These are phyloP conservation scores for Karalla daura DNA, from an alignment of 2,797 vertebrate genomes.

Conservation along the genomic window DNA sequence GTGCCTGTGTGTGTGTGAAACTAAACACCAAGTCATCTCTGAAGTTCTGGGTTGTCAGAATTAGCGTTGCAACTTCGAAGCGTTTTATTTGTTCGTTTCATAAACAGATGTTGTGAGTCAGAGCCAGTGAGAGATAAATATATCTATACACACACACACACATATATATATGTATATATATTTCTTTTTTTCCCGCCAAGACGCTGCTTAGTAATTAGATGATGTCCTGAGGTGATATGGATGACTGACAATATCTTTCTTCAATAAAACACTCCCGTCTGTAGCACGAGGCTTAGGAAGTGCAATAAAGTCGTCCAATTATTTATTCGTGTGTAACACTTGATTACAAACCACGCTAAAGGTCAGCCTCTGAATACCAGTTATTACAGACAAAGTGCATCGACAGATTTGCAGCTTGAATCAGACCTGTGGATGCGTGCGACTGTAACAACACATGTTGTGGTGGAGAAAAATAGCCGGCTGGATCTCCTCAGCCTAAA, in stretches of 20 bases:
- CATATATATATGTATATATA: too few relatives aligned
- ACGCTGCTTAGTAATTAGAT: slow-evolving; percentile 38
- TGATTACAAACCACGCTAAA: slow-evolving; percentile 13
- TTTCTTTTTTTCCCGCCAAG: slow-evolving; percentile 37
- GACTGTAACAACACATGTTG: not conserved
- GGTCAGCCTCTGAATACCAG: not conserved
- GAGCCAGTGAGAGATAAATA: slow-evolving; percentile 17
- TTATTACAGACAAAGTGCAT: slow-evolving; percentile 3
- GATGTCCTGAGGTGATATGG: slow-evolving; percentile 52
- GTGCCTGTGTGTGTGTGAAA: slow-evolving; percentile 11
- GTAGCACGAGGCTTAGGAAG: slow-evolving; percentile 15
- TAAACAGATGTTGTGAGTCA: slow-evolving; percentile 26
- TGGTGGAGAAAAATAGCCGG: slow-evolving; percentile 12
- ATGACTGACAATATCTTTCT: slow-evolving; percentile 36
- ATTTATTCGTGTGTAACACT: slow-evolving; percentile 22
- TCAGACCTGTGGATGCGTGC: not conserved
- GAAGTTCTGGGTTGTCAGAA: slow-evolving; percentile 28
- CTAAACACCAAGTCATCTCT: slow-evolving; percentile 10
- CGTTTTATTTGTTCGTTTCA: slow-evolving; percentile 27
- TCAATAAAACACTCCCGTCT: slow-evolving; percentile 23
- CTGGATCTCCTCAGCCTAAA: slow-evolving; percentile 29
- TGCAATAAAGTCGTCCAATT: slow-evolving; percentile 36
- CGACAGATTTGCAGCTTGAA: not conserved
- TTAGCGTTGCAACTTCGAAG: slow-evolving; percentile 24
- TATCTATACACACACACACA: too few relatives aligned